Percentiles rank a stretch among this genome's conserved stretches.
These are phyloP conservation scores for Chelonoidis abingdonii DNA, from an alignment of 2,113 vertebrate species.

Conservation along the genomic window DNA sequence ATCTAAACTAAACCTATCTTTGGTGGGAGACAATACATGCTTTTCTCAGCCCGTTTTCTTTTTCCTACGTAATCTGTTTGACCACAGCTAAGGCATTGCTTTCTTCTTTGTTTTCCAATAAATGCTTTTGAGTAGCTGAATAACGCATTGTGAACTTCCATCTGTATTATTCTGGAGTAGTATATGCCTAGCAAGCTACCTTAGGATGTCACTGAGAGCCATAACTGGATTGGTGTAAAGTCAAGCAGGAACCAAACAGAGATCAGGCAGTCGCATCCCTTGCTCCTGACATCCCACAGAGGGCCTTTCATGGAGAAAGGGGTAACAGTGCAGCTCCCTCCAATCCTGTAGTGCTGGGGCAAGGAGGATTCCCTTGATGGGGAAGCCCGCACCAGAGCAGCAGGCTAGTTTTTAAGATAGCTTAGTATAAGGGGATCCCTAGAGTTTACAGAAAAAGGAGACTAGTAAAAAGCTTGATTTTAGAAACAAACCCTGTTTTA, in stretches of 20 bases:
- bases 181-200: too few relatives aligned
- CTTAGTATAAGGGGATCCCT: background rate
- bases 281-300: background rate
- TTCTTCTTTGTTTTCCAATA: background rate
- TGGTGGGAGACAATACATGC: background rate
- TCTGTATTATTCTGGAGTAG: background rate
- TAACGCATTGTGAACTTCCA: background rate
- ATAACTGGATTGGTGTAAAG: background rate
- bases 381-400: background rate
- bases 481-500: background rate
- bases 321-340: background rate
- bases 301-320: background rate
- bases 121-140: background rate
- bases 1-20: background rate
- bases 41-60: background rate
- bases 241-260: background rate
- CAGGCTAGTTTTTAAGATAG: background rate
- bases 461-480: background rate
- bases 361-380: background rate
- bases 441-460: background rate
- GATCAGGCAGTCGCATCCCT: background rate
- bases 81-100: background rate
- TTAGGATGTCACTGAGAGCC: background rate
- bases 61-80: background rate
- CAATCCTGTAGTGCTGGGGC: background rate